These are phyloP conservation scores for Pollenia labialis DNA, from an alignment of 2,888 invertebrate species.

Conservation along the genomic window DNA sequence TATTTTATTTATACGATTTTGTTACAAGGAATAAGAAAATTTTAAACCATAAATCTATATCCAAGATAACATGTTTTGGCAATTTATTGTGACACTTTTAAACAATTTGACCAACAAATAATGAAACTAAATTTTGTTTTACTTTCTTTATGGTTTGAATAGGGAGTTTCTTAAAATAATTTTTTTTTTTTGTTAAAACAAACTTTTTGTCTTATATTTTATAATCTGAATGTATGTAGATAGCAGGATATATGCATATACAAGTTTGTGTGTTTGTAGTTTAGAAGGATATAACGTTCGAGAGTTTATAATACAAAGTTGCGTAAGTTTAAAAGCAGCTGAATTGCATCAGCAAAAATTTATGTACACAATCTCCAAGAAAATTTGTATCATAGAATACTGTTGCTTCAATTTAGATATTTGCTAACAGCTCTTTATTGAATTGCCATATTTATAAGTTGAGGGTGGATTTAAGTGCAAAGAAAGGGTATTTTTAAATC, in stretches of 20 bases:
- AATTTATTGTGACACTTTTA: conserved; percentile 75
- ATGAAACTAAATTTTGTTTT: conserved; percentile 12
- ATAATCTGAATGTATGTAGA: conserved; percentile 20
- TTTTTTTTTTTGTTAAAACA: background rate
- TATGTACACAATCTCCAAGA: conserved; percentile 24
- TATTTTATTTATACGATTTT: conserved; percentile 30
- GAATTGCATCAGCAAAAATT: conserved; percentile 56
- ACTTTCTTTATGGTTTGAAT: background rate
- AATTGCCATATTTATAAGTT: too few species aligned
- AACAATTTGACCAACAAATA: conserved; percentile 72
- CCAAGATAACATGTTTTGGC: conserved; percentile 68
- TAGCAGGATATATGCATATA: conserved; percentile 2
- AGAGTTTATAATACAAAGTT: conserved; percentile 52
- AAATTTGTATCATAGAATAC: background rate
- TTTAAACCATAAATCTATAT: conserved; percentile 67
- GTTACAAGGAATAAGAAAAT: conserved; percentile 30
- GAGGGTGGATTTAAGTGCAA: too few species aligned
- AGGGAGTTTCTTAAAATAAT: background rate
- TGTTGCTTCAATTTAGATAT: too few species aligned
- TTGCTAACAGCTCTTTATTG: too few species aligned
- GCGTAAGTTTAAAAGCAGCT: conserved; percentile 54
- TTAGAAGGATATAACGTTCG: conserved; percentile 18
- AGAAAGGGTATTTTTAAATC: too few species aligned
- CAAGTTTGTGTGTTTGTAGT: background rate
- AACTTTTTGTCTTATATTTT: conserved; percentile 45